A percentile compares a stretch with the other conserved stretches of the same genome.
Evolutionary conservation across 2,113 vertebrate species (phyloP).

Genomic region (Sinocyclocheilus anshuiensis): DNA sequence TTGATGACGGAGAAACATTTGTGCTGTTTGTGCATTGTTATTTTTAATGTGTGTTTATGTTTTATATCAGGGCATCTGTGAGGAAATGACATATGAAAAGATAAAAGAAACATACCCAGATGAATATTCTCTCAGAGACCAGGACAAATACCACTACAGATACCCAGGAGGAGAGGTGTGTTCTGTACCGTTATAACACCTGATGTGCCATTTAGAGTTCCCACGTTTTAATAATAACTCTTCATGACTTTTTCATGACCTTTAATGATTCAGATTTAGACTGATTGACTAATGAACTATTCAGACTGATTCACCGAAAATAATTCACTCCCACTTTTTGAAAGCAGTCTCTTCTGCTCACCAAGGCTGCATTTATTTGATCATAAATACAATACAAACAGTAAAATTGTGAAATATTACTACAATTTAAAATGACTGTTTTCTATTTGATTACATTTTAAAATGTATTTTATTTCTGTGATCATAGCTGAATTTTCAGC

Average conservation of each 20-base stretch:
- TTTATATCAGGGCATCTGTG: constrained; percentile 87
- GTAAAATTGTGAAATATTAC: too few relatives aligned
- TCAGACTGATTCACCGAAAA: too few relatives aligned
- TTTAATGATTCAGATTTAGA: too few relatives aligned
- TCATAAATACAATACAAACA: too few relatives aligned
- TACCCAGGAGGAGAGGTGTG: constrained; percentile 92
- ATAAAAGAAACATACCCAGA: constrained; percentile 87
- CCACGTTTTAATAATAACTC: too few relatives aligned
- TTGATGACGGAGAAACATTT: not conserved
- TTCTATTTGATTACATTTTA: not conserved
- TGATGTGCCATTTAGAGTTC: too few relatives aligned
- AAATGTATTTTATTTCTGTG: not conserved
- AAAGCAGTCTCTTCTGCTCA: too few relatives aligned
- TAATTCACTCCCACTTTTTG: too few relatives aligned
- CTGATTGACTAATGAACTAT: too few relatives aligned
- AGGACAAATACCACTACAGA: constrained; percentile 94
- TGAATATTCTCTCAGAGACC: constrained; percentile 89
- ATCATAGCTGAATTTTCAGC: not conserved
- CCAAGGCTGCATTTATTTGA: too few relatives aligned
- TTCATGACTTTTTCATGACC: not conserved
- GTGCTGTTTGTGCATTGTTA: constrained; percentile 31
- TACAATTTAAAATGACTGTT: too few relatives aligned
- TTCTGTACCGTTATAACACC: not conserved
- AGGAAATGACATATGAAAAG: constrained; percentile 92
- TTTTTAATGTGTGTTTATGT: not conserved